These are phyloP conservation scores for Sorex fumeus DNA, from an alignment of 2,113 vertebrate genomes.

Conservation along the genomic window DNA sequence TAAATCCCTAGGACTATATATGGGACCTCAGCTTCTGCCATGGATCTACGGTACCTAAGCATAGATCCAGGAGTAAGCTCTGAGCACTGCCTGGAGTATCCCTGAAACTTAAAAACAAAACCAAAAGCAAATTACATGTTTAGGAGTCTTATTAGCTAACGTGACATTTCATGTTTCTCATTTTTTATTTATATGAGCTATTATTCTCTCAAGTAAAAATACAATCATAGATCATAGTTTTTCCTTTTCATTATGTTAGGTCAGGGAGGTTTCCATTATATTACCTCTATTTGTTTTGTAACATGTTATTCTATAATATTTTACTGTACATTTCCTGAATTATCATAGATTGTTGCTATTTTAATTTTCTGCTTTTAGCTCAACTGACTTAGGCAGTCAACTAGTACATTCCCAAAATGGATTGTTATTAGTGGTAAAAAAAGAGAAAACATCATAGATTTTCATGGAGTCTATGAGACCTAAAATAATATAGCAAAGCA, in stretches of 20 bases:
- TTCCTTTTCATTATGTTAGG: not conserved
- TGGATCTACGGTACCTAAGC: no score
- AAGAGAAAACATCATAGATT: slow-evolving; percentile 4
- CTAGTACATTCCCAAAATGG: not conserved
- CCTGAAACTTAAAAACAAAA: no score
- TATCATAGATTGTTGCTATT: slow-evolving; percentile 30
- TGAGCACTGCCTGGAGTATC: no score
- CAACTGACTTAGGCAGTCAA: slow-evolving; percentile 20
- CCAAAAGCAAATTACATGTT: not conserved
- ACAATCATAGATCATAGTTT: slow-evolving; percentile 16
- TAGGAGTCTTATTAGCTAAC: not conserved
- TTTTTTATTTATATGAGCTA: slow-evolving; percentile 7
- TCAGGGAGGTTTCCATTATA: not conserved
- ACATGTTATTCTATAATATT: not conserved
- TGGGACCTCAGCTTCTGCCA: no score
- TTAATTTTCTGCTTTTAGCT: slow-evolving; percentile 54
- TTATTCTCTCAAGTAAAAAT: slow-evolving; percentile 27
- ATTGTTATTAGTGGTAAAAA: slow-evolving; percentile 42
- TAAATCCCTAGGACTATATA: no score
- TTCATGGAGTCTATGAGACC: not conserved
- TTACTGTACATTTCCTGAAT: not conserved
- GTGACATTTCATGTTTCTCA: not conserved
- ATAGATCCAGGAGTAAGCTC: no score
- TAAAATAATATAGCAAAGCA: slow-evolving; percentile 9
- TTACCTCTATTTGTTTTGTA: slow-evolving; percentile 21